Conservation (phyloP, 2,888 invertebrate genomes). For the Lycophotia porphyrea region DNA sequence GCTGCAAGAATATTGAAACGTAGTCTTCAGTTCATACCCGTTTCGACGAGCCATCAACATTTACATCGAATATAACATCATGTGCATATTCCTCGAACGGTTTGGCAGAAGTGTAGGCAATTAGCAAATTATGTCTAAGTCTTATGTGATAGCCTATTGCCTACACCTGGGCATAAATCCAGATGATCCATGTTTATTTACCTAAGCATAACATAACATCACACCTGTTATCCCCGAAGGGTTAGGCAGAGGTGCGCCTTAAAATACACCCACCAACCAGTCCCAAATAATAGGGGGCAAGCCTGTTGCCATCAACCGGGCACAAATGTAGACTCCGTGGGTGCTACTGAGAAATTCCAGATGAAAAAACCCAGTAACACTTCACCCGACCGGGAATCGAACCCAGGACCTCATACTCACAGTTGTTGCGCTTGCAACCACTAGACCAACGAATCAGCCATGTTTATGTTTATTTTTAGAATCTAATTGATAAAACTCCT, state of each 20-base stretch:
- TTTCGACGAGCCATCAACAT: not conserved
- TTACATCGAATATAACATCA: not conserved
- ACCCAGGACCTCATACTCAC: not conserved
- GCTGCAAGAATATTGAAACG: not conserved
- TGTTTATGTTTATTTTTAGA: slow-evolving; percentile 2
- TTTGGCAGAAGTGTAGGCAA: not conserved
- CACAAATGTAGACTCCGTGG: too few relatives aligned
- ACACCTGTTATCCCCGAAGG: not conserved
- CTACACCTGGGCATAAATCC: not conserved
- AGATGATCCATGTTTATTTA: not conserved
- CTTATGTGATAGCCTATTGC: not conserved
- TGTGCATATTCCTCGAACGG: not conserved
- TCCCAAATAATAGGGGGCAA: too few relatives aligned
- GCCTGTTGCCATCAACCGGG: too few relatives aligned
- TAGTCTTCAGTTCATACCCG: not conserved
- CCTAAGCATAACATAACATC: not conserved
- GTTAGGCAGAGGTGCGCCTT: too few relatives aligned
- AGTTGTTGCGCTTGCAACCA: not conserved
- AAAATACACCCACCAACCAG: too few relatives aligned
- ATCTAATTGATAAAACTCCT: not conserved
- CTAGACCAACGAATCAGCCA: too few relatives aligned
- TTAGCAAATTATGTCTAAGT: not conserved
- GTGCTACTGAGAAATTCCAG: too few relatives aligned
- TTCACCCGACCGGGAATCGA: not conserved
- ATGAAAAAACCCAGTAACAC: too few relatives aligned